Base-by-base conservation (phyloP, 2,888 invertebrate genomes). In the Rhorus exstirpatorius region DNA sequence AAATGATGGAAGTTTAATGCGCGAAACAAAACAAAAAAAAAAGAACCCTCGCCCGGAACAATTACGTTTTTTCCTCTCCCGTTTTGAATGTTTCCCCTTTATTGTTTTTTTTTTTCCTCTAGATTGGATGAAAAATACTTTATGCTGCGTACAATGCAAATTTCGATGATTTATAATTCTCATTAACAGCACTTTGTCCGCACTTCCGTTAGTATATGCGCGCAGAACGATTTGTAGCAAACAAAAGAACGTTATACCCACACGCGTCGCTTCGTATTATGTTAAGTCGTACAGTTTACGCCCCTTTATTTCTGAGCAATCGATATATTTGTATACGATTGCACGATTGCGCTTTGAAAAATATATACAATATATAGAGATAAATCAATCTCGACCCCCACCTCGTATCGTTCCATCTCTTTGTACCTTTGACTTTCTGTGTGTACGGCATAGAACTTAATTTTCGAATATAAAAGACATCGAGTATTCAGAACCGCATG, bases 101-200 rank as follows among this genome's bases (percentile, higher is more conserved):
- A 3, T 19, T 26, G 1, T 26, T 38, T 31, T 31, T 14, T 8
- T 10, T 74, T 44, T 61, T 60, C 19, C 41, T 65, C 44, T 41
- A n/a, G 8, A n/a, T 26, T 19, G 26, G n/a, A 17, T 35, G 49
- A 44, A 74, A 74, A 38, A 67, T 21, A 53, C 53, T 63, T 35
- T 44, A 6, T 51, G 10, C 41, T n/a, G 58, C 61, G 49, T 14
- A 58, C 31, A 58, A 65, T 76, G 35, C 31, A 51, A 51, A 67
- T 44, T 26, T 6, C 44, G 53, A 72, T 60, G 41, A 72, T 61
- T 81, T 60, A 76, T 44, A 26, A 60, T 81, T 72, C 58, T 72
- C 58, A 77, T 77, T 67, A 53, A 1, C 51, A 61, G 7, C 24
- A 70, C 41, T 65, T 76, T 79, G 79, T 44, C 61, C 14, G 53